A percentile compares a stretch with the other conserved stretches of the same genome.
phyloP scores from a whole-genome alignment of 2,888 invertebrate genomes.

The Dicycla oo region DNA sequence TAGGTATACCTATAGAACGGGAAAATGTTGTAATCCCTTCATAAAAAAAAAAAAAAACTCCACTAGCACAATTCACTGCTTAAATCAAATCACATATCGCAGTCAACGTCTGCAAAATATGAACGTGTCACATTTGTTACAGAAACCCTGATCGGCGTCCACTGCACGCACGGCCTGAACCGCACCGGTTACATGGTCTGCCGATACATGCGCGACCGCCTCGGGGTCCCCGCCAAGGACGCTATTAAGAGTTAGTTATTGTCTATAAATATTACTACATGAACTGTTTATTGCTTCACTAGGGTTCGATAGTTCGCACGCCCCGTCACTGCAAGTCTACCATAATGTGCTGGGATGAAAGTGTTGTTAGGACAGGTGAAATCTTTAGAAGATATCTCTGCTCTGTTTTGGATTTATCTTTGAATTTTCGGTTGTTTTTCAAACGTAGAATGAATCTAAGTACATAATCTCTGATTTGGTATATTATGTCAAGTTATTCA shows the following conservation, averaged over 20 bases:
- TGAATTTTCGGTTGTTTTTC: not conserved
- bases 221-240: slow-evolving; percentile 88
- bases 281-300: slow-evolving; percentile 62
- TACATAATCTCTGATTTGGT: not conserved
- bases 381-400: not conserved
- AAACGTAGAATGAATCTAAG: not conserved
- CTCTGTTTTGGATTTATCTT: not conserved
- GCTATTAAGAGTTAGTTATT: slow-evolving; percentile 91
- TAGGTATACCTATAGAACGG: not conserved
- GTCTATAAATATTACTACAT: slow-evolving; percentile 58
- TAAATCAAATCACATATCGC: not conserved
- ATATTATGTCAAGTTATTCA: not conserved
- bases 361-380: slow-evolving; percentile 23
- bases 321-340: slow-evolving; percentile 32
- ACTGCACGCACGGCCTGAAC: slow-evolving; percentile 96
- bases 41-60: not conserved
- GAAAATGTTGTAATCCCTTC: not conserved
- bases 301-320: slow-evolving; percentile 53
- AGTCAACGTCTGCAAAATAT: not conserved
- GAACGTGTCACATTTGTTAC: slow-evolving; percentile 74
- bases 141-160: slow-evolving; percentile 94
- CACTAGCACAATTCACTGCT: too few species aligned
- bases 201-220: slow-evolving; percentile 92
- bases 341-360: slow-evolving; percentile 32
- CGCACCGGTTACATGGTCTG: slow-evolving; percentile 95